These are phyloP conservation scores for Daktulosphaira vitifoliae DNA, from an alignment of 1,140 invertebrate species.

Conservation along the genomic window DNA sequence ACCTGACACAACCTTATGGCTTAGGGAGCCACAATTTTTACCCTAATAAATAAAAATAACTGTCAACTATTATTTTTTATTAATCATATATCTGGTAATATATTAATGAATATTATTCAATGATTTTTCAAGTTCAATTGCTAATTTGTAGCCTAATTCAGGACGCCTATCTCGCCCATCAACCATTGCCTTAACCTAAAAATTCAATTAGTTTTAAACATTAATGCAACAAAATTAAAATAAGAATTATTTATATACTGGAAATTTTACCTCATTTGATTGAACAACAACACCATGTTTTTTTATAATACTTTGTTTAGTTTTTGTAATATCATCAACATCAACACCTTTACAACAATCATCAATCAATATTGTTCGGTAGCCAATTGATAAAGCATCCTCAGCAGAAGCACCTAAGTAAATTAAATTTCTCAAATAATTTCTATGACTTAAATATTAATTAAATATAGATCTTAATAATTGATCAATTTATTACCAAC, in stretches of 20 bases:
- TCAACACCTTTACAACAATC: slow-evolving; percentile 85
- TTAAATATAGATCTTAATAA: slow-evolving; percentile 26
- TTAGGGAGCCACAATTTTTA: too few species aligned
- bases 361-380: slow-evolving; percentile 79
- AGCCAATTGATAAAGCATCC: slow-evolving; percentile 78
- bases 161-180: slow-evolving; percentile 74
- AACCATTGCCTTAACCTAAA: slow-evolving; percentile 70
- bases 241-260: not conserved
- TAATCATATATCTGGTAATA: too few species aligned
- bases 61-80: too few species aligned
- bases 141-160: slow-evolving; percentile 76
- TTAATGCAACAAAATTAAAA: not conserved
- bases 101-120: too few species aligned
- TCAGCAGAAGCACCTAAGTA: slow-evolving; percentile 70
- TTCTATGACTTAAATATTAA: not conserved
- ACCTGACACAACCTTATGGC: too few species aligned
- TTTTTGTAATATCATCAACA: slow-evolving; percentile 70
- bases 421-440: not conserved
- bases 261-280: slow-evolving; percentile 54
- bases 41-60: too few species aligned
- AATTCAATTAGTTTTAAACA: slow-evolving; percentile 11
- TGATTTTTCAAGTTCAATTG: slow-evolving; percentile 65
- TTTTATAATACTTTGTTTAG: slow-evolving; percentile 61
- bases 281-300: slow-evolving; percentile 71
- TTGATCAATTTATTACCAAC: slow-evolving; percentile 67